Evolutionary conservation across 2,888 invertebrate genomes (phyloP), one percentile per base, ranked within the genome.

Genomic region (Xylota segnis): DNA sequence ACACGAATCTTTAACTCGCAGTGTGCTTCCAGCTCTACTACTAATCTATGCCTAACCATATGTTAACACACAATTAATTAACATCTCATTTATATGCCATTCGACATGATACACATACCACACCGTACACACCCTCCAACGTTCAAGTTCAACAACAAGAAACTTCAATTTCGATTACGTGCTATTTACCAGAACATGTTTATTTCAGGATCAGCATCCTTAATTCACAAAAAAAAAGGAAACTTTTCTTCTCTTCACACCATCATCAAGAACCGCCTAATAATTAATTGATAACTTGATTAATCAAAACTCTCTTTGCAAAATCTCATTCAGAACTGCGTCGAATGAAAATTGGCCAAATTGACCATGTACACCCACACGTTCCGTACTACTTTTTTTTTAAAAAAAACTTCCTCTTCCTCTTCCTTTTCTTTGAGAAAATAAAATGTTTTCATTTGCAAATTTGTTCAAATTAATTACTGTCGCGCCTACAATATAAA

Each of bases 401-500:
- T 12, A 43, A 18, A 3, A 18, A 50, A 23, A 23, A 18, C 23
- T 23, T 4, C 10, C 14, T 10, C n/a, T n/a, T n/a, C n/a, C 16
- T 9, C 6, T 9, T 4, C 2, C 4, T 14, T n/a, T 32, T 14
- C 16, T 56, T 1, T 43, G 23, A 23, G 23, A 14, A 43, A 43
- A 43, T n/a, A 43, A 43, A 43, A 43, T 52, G 27, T 27, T 18
- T 27, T 27, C 27, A 6, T 10, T 32, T 0, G n/a, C 14, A 56
- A 56, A 56, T 56, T 56, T 56, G 56, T 32, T 32, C 32, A 56
- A 56, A 56, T 56, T 32, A 32, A 56, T 56, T 56, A 56, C 32
- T 14, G 6, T 56, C 32, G 14, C 32, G 29, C 29, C 29, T 32
- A 56, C 14, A 10, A 9, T 52, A 27, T 5, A 27, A 32, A 56